These are phyloP conservation scores for Tetramorium bicarinatum DNA, from an alignment of 2,888 invertebrate species.

Conservation along the genomic window DNA sequence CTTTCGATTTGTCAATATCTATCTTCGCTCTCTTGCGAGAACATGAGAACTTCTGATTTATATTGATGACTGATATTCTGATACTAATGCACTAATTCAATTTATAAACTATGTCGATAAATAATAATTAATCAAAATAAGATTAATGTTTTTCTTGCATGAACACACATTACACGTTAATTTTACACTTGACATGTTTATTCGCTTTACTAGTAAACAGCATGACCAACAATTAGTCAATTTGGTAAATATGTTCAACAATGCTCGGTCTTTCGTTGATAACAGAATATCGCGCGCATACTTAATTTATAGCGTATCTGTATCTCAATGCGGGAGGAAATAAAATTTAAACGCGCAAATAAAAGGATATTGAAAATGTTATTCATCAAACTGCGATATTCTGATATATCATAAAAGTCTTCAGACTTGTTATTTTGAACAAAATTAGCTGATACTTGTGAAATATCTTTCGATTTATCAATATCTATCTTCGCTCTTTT, in stretches of 20 bases:
- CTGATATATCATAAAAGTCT: conserved; percentile 66
- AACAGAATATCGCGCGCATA: conserved; percentile 6
- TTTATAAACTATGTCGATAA: not conserved
- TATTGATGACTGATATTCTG: too few species aligned
- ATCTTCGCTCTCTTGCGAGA: not conserved
- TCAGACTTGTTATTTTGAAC: conserved; percentile 70
- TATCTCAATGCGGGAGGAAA: not conserved
- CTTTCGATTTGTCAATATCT: conserved; percentile 55
- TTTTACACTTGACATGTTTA: not conserved
- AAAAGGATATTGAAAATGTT: conserved; percentile 35
- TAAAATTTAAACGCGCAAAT: not conserved
- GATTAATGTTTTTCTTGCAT: not conserved
- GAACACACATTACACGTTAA: not conserved
- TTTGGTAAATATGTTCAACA: not conserved
- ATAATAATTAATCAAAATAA: not conserved
- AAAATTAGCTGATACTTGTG: conserved; percentile 51
- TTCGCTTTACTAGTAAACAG: not conserved
- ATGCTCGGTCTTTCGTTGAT: not conserved
- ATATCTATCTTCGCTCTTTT: conserved; percentile 23
- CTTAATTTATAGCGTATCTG: not conserved
- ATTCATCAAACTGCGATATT: conserved; percentile 68
- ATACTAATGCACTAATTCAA: not conserved
- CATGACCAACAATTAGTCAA: not conserved
- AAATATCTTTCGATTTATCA: conserved; percentile 54
- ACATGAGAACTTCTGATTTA: not conserved